Conservation (phyloP, 1,140 invertebrate species). For the Harlomillsia oculata region DNA sequence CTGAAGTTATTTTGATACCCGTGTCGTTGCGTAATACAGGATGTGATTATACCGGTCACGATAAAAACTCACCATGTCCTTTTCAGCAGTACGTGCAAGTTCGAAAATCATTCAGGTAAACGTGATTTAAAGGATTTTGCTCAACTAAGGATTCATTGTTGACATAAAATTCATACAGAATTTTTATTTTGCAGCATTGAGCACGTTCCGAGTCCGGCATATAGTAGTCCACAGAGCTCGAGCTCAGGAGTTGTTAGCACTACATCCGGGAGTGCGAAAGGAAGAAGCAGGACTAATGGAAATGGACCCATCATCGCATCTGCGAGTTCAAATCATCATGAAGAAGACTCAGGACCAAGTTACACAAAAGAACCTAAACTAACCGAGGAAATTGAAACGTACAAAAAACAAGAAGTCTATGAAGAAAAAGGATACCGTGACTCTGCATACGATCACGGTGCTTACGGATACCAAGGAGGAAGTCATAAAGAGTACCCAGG, state of each 20-base stretch:
- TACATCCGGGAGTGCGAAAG: too few species aligned
- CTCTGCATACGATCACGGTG: slow-evolving; percentile 18
- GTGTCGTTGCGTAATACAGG: too few species aligned
- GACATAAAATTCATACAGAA: not conserved
- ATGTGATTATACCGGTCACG: too few species aligned
- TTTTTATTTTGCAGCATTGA: not conserved
- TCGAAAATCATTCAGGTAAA: slow-evolving; percentile 25
- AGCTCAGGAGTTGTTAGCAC: too few species aligned
- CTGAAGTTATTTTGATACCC: too few species aligned
- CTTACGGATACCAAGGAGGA: not conserved
- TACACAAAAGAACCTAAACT: slow-evolving; percentile 16
- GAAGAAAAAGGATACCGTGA: slow-evolving; percentile 31
- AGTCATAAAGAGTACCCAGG: not conserved
- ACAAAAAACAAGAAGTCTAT: slow-evolving; percentile 33
- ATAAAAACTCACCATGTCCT: too few species aligned
- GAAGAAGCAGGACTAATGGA: too few species aligned
- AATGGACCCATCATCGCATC: too few species aligned
- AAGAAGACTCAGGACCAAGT: not conserved
- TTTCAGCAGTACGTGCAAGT: slow-evolving; percentile 34
- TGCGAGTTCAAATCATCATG: not conserved
- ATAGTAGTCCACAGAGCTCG: too few species aligned
- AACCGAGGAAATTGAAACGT: slow-evolving; percentile 21
- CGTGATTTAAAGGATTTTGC: not conserved
- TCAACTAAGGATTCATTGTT: not conserved
- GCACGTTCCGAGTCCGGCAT: too few species aligned